Conservation (phyloP, 2,888 invertebrate species). For the Lamproptera curius region DNA sequence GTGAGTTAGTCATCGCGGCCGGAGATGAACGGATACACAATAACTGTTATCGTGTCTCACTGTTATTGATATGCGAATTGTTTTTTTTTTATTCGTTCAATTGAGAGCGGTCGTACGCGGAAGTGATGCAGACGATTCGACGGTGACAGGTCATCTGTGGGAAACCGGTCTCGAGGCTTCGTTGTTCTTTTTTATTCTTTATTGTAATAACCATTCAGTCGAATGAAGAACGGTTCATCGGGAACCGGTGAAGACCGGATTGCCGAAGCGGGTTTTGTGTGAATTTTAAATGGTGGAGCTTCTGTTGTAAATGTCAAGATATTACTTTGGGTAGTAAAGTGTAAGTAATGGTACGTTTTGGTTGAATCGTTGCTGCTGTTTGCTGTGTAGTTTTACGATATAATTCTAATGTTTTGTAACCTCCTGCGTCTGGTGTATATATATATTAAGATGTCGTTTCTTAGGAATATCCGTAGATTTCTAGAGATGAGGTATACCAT, state of each 20-base stretch:
- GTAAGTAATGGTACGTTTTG: too few relatives aligned
- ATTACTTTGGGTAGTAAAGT: too few relatives aligned
- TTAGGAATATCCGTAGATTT: too few relatives aligned
- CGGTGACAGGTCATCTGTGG: slow-evolving; percentile 16
- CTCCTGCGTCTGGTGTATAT: too few relatives aligned
- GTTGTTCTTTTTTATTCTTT: slow-evolving; percentile 1
- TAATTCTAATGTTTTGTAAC: too few relatives aligned
- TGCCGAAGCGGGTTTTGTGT: background rate
- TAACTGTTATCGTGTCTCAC: too few relatives aligned
- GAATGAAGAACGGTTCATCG: background rate
- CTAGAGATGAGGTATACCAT: too few relatives aligned
- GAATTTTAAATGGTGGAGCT: too few relatives aligned
- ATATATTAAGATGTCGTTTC: too few relatives aligned
- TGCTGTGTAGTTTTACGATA: too few relatives aligned
- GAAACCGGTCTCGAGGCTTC: slow-evolving; percentile 16
- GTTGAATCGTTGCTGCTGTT: too few relatives aligned
- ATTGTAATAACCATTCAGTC: background rate
- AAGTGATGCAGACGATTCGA: slow-evolving; percentile 14
- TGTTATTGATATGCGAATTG: slow-evolving; percentile 18
- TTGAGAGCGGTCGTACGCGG: slow-evolving; percentile 15
- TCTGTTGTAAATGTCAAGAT: too few relatives aligned
- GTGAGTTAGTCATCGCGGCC: background rate
- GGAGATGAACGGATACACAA: background rate
- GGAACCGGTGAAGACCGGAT: background rate
- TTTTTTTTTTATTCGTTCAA: slow-evolving; percentile 8